phyloP scores from a whole-genome alignment of 2,888 invertebrate species.

The Ceraclea dissimilis region DNA sequence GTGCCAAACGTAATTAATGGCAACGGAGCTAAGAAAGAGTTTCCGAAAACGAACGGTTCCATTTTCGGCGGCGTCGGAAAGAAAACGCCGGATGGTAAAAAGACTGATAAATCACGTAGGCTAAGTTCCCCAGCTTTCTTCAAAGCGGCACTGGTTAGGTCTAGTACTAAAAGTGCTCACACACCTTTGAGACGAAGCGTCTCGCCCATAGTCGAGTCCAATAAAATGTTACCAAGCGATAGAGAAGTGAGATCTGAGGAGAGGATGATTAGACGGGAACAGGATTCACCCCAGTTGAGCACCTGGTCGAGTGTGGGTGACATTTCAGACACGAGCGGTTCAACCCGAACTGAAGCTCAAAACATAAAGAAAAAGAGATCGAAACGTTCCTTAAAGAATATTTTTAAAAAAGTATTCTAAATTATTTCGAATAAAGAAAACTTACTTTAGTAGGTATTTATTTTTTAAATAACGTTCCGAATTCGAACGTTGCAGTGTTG shows the following conservation, averaged over 20 bases:
- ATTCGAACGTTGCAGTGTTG: background rate
- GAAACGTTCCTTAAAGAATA: conserved; percentile 66
- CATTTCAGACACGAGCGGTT: conserved; percentile 30
- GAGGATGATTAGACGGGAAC: conserved; percentile 28
- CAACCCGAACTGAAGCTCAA: conserved; percentile 30
- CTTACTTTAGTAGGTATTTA: background rate
- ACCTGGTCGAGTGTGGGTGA: conserved; percentile 47
- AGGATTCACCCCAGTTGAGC: conserved; percentile 44
- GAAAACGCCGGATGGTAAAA: conserved; percentile 37
- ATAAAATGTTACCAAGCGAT: background rate
- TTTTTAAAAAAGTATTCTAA: conserved; percentile 75
- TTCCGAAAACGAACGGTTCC: conserved; percentile 43
- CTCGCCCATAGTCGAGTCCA: conserved; percentile 7
- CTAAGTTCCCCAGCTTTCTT: conserved; percentile 54
- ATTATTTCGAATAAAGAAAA: too few relatives aligned
- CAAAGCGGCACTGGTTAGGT: conserved; percentile 47
- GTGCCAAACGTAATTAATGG: conserved; percentile 11
- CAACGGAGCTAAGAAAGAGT: conserved; percentile 32
- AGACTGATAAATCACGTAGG: conserved; percentile 46
- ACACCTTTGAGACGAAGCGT: background rate
- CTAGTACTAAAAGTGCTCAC: conserved; percentile 36
- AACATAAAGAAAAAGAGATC: conserved; percentile 44
- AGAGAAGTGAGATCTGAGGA: conserved; percentile 11
- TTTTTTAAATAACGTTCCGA: background rate
- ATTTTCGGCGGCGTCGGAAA: conserved; percentile 38